Conservation (phyloP, 2,113 vertebrate species). For the Mormoops blainvillei region DNA sequence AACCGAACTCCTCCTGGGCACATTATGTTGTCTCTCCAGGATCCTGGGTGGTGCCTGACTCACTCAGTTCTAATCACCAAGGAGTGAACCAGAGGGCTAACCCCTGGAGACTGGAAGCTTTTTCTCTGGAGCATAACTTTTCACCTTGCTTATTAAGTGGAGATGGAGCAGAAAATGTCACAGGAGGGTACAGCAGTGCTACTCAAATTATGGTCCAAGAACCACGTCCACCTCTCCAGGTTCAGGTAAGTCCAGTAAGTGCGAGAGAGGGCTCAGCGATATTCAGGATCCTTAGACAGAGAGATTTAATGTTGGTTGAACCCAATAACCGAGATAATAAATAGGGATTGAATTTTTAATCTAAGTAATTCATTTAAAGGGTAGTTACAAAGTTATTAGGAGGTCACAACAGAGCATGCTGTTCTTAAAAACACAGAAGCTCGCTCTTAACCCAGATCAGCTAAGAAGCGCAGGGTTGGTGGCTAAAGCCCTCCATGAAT, state of each 20-base stretch:
- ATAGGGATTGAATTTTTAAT: background rate
- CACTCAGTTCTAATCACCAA: background rate
- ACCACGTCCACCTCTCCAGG: background rate
- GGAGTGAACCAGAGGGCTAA: background rate
- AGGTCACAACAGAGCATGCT: background rate
- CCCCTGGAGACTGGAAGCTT: accelerated
- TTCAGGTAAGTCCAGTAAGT: accelerated
- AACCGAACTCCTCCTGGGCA: background rate
- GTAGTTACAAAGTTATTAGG: background rate
- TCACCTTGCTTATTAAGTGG: background rate
- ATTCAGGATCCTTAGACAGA: background rate
- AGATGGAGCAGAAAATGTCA: background rate
- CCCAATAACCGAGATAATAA: background rate
- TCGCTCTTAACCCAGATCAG: background rate
- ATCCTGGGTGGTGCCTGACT: accelerated
- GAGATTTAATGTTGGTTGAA: background rate
- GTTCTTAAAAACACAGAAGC: background rate
- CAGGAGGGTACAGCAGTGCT: background rate
- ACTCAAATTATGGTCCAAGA: background rate
- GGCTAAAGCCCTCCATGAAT: background rate
- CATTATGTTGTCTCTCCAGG: accelerated
- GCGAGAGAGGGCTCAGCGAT: background rate
- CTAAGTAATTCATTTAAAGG: background rate
- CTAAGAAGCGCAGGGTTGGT: background rate
- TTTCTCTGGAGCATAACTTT: background rate